Evolutionary conservation across 2,888 invertebrate genomes (phyloP).

Genomic region (Agrotis ipsilon): DNA sequence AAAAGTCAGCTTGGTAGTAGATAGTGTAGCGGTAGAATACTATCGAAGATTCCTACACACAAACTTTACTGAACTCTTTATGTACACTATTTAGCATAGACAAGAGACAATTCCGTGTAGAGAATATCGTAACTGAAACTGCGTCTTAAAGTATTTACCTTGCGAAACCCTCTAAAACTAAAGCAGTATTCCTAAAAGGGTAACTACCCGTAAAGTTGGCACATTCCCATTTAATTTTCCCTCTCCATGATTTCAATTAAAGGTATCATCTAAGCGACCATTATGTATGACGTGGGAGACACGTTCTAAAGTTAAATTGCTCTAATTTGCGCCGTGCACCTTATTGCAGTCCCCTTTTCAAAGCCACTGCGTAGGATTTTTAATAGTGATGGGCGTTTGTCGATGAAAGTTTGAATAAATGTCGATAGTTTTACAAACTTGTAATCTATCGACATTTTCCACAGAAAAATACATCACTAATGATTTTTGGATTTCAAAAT

Average conservation of each 20-base stretch:
- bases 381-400: conserved; percentile 69
- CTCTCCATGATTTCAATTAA: conserved; percentile 68
- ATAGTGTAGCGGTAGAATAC: too few species aligned
- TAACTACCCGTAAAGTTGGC: conserved; percentile 49
- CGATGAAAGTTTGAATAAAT: conserved; percentile 24
- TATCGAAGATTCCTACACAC: too few species aligned
- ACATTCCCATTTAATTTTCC: conserved; percentile 50
- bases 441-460: too few species aligned
- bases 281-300: conserved; percentile 73
- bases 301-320: conserved; percentile 88
- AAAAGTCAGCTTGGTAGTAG: too few species aligned
- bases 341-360: conserved; percentile 82
- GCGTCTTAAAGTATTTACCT: not conserved
- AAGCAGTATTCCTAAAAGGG: conserved; percentile 37
- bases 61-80: too few species aligned
- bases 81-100: too few species aligned
- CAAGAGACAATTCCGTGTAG: not conserved
- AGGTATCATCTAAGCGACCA: conserved; percentile 65
- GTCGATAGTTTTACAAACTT: conserved; percentile 16
- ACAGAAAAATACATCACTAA: too few species aligned
- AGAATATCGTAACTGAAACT: not conserved
- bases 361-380: conserved; percentile 81
- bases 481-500: not conserved
- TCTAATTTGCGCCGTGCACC: conserved; percentile 86
- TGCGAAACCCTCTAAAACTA: conserved; percentile 12